Base-by-base conservation (phyloP, 2,888 invertebrate genomes). In the Baronia brevicornis region DNA sequence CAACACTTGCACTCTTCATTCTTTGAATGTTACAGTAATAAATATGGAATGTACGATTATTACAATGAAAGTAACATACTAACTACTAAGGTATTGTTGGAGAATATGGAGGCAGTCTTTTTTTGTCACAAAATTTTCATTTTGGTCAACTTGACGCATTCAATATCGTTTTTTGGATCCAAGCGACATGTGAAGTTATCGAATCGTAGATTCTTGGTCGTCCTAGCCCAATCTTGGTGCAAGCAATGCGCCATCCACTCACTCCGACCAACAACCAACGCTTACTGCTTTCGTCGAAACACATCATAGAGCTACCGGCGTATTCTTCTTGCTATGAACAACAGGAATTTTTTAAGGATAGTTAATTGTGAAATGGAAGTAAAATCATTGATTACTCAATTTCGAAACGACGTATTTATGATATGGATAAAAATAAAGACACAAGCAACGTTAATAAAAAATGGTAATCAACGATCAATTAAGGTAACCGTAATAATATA, bases 291-390 rank as follows among this genome's bases (percentile, higher is more conserved):
- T 89, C 86, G 43, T 91, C 87, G 10, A 92, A 87, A 55, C 95
- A 95, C 59, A 94, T 88, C 85, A 95, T 90, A 3, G 95, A 92
- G 69, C 93, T 93, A 7, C 95, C 95, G 4, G 95, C 93, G 51
- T 92, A 91, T 74, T 95, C 94, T 77, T 94, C 94, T 71, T 94
- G 94, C 94, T 94, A 64, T 41, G 27, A 36, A 28, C 5, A 4
- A 17, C 20, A 8, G 13, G 17, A 23, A 19, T 5, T 21, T 24
- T 26, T 11, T 30, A 6, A 23, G 26, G 5, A 24, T 7, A 25
- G 4, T 8, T 13, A 22, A 3, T 10, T 22, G 5, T n/a, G 12
- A 10, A 22, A 11, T 22, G 4, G 4, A 10, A 22, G 7, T 6
- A 19, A 3, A 19, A 3, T 19, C 6, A 19, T 7, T 19, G 6